A percentile compares a stretch with the other conserved stretches of the same genome.
Conservation (phyloP, 1,140 invertebrate genomes). For the Lucilia cuprina region DNA sequence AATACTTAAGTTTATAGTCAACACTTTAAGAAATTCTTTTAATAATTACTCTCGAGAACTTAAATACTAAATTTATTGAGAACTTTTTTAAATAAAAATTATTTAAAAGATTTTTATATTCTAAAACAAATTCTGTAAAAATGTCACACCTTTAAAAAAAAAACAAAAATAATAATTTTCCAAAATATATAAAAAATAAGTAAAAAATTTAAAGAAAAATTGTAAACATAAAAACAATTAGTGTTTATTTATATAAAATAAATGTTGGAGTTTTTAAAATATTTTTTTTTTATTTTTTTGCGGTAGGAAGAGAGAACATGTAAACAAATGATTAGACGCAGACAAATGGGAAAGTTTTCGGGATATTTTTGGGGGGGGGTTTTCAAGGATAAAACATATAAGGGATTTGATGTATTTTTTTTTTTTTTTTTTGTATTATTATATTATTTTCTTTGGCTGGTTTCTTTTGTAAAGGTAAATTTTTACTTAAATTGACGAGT, state of each 20-base stretch:
- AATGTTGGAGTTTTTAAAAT: neutral
- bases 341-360: conserved; percentile 65
- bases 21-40: too few species aligned
- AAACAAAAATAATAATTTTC: neutral
- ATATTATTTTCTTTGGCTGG: conserved; percentile 18
- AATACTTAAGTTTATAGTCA: too few species aligned
- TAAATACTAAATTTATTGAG: neutral
- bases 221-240: conserved; percentile 23
- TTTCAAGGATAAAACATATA: conserved; percentile 39
- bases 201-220: conserved; percentile 18
- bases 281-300: conserved; percentile 43
- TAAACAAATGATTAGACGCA: conserved; percentile 67
- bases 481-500: conserved; percentile 18
- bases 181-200: neutral
- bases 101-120: neutral
- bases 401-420: conserved; percentile 40
- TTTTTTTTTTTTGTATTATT: conserved; percentile 39
- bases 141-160: neutral
- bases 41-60: too few species aligned
- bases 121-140: neutral
- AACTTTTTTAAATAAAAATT: neutral
- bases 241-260: neutral
- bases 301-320: conserved; percentile 55
- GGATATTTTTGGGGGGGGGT: conserved; percentile 32
- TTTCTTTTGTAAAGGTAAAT: conserved; percentile 32